phyloP scores from a whole-genome alignment of 2,888 invertebrate genomes.

The Bombylius major region DNA sequence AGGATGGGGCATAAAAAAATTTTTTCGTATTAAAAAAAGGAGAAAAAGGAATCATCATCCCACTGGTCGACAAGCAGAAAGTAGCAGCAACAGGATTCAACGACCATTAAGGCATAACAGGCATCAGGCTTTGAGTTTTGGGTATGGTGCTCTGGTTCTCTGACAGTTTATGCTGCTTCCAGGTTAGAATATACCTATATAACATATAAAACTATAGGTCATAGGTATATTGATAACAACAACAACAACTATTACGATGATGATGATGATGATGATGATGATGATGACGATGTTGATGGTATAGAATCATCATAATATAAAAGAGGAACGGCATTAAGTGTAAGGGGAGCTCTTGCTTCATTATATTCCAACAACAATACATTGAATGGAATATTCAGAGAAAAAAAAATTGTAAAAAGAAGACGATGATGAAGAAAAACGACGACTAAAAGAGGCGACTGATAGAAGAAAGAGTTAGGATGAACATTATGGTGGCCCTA shows the following conservation, averaged over 20 bases:
- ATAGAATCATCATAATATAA: constrained; percentile 1
- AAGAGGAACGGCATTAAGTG: not conserved
- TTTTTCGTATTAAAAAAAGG: constrained; percentile 2
- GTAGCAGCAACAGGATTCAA: constrained; percentile 2
- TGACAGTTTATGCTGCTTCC: not conserved
- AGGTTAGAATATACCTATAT: no score
- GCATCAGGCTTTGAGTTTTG: constrained; percentile 5
- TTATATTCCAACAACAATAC: not conserved
- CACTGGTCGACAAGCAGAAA: not conserved
- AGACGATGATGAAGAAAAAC: constrained; percentile 5
- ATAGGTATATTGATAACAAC: no score
- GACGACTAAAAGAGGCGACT: constrained; percentile 5
- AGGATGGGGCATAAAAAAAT: constrained; percentile 8
- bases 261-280: constrained; percentile 2
- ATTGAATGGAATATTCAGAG: not conserved
- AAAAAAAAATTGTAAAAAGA: constrained; percentile 6
- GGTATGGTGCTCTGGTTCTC: not conserved
- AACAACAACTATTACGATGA: not conserved
- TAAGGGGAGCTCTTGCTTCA: not conserved
- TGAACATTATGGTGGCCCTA: constrained; percentile 4
- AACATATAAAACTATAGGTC: no score
- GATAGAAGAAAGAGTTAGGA: constrained; percentile 4
- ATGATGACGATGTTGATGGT: constrained; percentile 5
- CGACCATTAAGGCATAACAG: not conserved
- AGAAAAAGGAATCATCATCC: constrained; percentile 6